Evolutionary conservation across 2,797 vertebrate genomes (phyloP), one percentile per base, ranked within the genome.

Genomic region (Coregonus sp.): DNA sequence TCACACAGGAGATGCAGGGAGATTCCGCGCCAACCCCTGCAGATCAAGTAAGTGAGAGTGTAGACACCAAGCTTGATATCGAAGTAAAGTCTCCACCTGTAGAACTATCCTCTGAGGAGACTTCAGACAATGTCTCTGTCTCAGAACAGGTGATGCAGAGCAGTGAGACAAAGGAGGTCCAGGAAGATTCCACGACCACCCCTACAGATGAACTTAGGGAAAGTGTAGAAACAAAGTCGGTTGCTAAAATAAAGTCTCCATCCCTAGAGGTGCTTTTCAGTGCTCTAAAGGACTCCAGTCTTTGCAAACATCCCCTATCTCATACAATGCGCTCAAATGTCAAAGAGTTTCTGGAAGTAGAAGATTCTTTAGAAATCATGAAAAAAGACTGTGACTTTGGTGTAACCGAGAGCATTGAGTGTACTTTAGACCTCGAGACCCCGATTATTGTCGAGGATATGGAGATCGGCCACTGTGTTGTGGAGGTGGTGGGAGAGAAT

Each of bases 381-480:
- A 79, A 80, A 79, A 73, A 86, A 79, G 79, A 72, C 59, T 4
- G 63, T 75, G 65, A 70, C 40, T 68, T 63, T 70, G 35, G 69
- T n/a, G n/a, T 74, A 11, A 63, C 78, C 0, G 78, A 86, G 20
- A 75, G 75, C 1, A n/a, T 54, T 12, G 86, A 89, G 65, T 66
- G 35, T 67, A 74, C 71, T 56, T 20, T 88, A n/a, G 83, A 84
- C 6, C 56, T 90, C 2, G 89, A 89, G 70, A 88, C 90, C 25
- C 84, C 91, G 73, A 84, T 93, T 79, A 91, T 93, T 75, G 80
- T 93, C 56, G 89, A 92, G 37, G 90, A 94, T 18, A 89, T 94
- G 11, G 93, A 93, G 70, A 93, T 94, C 0, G 94, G 93, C n/a
- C 91, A 83, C 63, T 92, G 93, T 86, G 87, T 93, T 18, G 82